phyloP scores from a whole-genome alignment of 2,797 vertebrate genomes.

The Betta splendens region DNA sequence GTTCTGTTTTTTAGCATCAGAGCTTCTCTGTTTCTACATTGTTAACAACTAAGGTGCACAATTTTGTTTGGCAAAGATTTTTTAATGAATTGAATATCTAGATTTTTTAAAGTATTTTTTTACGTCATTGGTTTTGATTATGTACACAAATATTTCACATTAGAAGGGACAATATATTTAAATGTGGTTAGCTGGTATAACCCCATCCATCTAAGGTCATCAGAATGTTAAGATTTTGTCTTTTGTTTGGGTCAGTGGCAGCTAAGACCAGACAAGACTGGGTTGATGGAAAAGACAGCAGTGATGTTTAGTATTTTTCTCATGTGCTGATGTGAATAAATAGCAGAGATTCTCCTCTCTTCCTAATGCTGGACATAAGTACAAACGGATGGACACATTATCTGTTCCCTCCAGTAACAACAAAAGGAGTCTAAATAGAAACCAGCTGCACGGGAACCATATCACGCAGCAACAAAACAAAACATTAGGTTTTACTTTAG shows the following conservation, averaged over 20 bases:
- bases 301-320: background rate
- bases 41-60: background rate
- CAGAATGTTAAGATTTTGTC: constrained; percentile 1
- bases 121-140: background rate
- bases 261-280: constrained; percentile 1
- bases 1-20: background rate
- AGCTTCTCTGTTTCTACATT: constrained; percentile 5
- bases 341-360: constrained; percentile 9
- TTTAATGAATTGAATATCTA: constrained; percentile 11
- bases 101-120: constrained; percentile 25
- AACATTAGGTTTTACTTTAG: background rate
- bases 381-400: constrained; percentile 10
- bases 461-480: constrained; percentile 7
- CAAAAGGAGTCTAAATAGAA: constrained; percentile 32
- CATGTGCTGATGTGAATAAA: constrained; percentile 17
- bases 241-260: constrained; percentile 4
- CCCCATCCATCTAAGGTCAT: constrained; percentile 6
- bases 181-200: constrained; percentile 46
- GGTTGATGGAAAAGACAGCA: background rate
- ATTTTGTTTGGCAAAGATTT: constrained; percentile 1
- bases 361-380: constrained; percentile 21
- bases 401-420: constrained; percentile 53
- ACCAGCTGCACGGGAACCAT: constrained; percentile 38
- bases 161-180: background rate
- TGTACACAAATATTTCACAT: background rate